Evolutionary conservation across 2,888 invertebrate species (phyloP), one percentile per base, ranked within the genome.

Genomic region (Esperia sulphurella): DNA sequence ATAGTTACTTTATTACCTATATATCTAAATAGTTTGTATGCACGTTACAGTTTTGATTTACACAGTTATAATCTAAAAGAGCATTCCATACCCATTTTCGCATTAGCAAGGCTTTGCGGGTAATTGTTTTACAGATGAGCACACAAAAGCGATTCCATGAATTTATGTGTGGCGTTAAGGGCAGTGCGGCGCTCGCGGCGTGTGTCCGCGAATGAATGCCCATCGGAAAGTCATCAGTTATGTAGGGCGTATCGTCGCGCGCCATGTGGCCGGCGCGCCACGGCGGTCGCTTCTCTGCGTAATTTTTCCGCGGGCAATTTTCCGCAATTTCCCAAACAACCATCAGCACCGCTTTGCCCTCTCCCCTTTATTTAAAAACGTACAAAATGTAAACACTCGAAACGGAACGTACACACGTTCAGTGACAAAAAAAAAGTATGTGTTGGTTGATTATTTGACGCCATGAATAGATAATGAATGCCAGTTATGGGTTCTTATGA

Each of bases 141-240:
- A 63, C 58, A 68, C 62, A 62, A 35, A 45, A 68, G 65, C 64
- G 63, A 63, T 72, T 59, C 58, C 63, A 71, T 73, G 71, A 75
- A 76, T 74, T 66, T 71, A 74, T 68, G 65, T 61, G 64, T 59
- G 65, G 56, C 58, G 59, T 57, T 65, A 67, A 68, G 68, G 59
- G 65, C 58, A 59, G 56, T 45, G 60, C 54, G 58, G 51, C 53
- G 65, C 57, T 60, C 59, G 65, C 63, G 63, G 61, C 8, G 68
- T 65, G 65, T 68, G 76, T 71, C 75, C 77, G 73, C 76, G 78
- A 80, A 85, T 82, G 83, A 83, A 86, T 84, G 77, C 79, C 86
- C 84, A 89, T 89, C 79, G 86, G 79, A 87, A 88, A 87, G 82
- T 84, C 87, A 89, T 89, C 86, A 88, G 87, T 86, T 85, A 87